Conservation (phyloP, 2,113 vertebrate species). For the Pollachius pollachius region DNA sequence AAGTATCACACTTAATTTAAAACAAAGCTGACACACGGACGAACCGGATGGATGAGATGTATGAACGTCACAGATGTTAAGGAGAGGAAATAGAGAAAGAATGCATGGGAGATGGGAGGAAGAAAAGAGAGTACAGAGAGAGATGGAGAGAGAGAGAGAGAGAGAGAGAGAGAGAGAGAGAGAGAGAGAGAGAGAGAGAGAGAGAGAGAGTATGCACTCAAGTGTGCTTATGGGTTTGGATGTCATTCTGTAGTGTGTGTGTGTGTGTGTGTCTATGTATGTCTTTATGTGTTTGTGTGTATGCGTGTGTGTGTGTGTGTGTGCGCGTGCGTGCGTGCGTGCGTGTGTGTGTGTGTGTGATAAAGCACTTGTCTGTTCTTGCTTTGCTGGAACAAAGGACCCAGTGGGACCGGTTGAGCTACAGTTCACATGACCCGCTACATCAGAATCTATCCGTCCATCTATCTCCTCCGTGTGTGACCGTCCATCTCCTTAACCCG, state of each 20-base stretch:
- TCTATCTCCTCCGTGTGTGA: background rate
- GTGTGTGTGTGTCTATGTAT: background rate
- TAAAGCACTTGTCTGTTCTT: conserved; percentile 26
- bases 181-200: no score
- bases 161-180: no score
- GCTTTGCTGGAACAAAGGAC: conserved; percentile 15
- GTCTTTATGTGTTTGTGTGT: background rate
- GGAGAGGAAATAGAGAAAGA: no score
- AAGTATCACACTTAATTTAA: no score
- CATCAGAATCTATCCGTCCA: background rate
- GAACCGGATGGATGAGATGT: no score
- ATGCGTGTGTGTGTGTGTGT: conserved; percentile 7
- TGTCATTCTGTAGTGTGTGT: background rate
- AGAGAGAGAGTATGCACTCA: no score
- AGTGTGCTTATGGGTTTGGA: background rate
- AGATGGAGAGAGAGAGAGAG: no score
- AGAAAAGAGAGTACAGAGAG: no score
- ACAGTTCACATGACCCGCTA: conserved; percentile 21
- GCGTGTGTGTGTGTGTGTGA: conserved; percentile 3
- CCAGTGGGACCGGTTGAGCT: conserved; percentile 7
- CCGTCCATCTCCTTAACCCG: no score
- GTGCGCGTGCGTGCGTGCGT: conserved; percentile 1
- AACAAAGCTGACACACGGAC: no score
- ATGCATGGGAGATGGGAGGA: no score
- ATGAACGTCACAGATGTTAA: no score